Evolutionary conservation across 1,140 invertebrate genomes (phyloP), one percentile per base, ranked within the genome.

Genomic region (Aphelenchoides fujianensis): DNA sequence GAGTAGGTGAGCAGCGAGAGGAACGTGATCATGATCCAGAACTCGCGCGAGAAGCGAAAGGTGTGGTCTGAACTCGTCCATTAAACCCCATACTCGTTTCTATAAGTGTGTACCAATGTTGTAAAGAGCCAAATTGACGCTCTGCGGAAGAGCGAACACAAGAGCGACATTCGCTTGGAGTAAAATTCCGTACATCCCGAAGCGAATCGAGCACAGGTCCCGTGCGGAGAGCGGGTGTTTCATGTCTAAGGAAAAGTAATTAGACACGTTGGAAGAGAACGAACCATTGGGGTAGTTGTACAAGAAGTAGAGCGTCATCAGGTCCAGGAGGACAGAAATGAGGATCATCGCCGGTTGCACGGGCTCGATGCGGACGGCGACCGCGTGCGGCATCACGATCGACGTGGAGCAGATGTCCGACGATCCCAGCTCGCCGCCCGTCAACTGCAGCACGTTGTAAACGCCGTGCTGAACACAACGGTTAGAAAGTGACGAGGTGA

Each of bases 41-140:
- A 59, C 5, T 19, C 19, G 7, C 34, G 5, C 5, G 55, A 59
- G 19, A 59, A 59, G 5, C 55, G 55, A 19, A 59, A 19, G 12
- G 12, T 5, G 34, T 59, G 55, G 23, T 59, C 55, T 59, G 55
- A 19, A 59, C n/a, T n/a, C n/a, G n/a, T n/a, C n/a, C n/a, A n/a
- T n/a, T n/a, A n/a, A n/a, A n/a, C n/a, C n/a, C 28, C 12, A 59
- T 59, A 27, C 12, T 7, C 55, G 5, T 7, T 5, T 7, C n/a
- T n/a, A n/a, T n/a, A n/a, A n/a, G n/a, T n/a, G n/a, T n/a, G 12
- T 59, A 59, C 55, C 55, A 32, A 59, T 59, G 55, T 59, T 59
- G 55, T 59, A 59, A 5, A 59, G 5, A 59, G 55, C 5, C 5
- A 59, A 59, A 19, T 59, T 59, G 5, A 59, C 5, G 23, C 55